Base-by-base conservation (phyloP, 1,140 invertebrate species). In the Wiebesia pumilae region DNA sequence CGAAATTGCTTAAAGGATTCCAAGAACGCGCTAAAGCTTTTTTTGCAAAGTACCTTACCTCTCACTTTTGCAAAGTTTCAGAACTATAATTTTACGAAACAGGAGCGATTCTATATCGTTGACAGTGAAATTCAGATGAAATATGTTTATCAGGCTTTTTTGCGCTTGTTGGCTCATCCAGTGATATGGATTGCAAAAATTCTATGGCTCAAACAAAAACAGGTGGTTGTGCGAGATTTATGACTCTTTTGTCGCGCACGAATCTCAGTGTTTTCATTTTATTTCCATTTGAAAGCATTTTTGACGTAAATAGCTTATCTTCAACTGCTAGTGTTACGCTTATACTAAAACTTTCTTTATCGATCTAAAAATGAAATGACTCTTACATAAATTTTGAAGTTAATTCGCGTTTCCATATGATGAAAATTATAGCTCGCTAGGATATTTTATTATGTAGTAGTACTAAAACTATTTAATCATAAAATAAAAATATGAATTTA, bases 151-250 rank as follows among this genome's bases (percentile, higher is more conserved):
- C 62, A 65, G n/a, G 7, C 9, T 54, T 27, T 33, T 69, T 33
- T 40, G 16, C n/a, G 4, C 16, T 73, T 4, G 35, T 30, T 40
- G 1, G 21, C 14, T 40, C 3, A 12, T 38, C 33, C 6, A 21
- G 6, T 38, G 16, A 10, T 12, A 30, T 73, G 24, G 14, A 73
- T 62, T 38, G 54, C 47, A 82, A 84, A 54, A 38, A 58, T 75
- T 83, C 81, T 33, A 54, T 69, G n/a, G 40, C 33, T 69, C 62
- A 54, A 78, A 86, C 35, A 81, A 86, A 81, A 86, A 81, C 84
- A 86, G 84, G 84, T 86, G 84, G 84, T 86, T 81, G 67, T 35
- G 35, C 3, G 27, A 75, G 84, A 84, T 85, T 85, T 85, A 71
- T 67, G 43, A 40, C 2, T 73, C n/a, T 73, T 73, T 73, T 40